Evolutionary conservation across 2,113 vertebrate species (phyloP).

Genomic region (rabbit (Oryctolagus cuniculus)): DNA sequence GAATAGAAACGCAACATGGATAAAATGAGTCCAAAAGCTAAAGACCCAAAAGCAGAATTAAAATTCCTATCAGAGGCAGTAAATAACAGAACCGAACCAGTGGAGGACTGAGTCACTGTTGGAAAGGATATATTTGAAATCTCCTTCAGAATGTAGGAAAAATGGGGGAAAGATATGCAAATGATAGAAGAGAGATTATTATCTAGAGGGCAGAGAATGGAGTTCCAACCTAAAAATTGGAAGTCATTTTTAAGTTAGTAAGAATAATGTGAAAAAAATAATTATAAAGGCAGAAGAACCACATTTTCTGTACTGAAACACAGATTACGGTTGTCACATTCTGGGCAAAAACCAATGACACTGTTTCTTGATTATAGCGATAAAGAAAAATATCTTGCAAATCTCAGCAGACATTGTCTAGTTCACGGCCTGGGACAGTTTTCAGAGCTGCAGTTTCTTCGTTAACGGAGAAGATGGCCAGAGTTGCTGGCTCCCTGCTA

Average conservation of each 20-base stretch:
- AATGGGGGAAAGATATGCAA: not conserved
- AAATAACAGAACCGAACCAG: slow-evolving; percentile 19
- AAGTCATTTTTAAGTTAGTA: slow-evolving; percentile 11
- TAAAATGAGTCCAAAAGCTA: not conserved
- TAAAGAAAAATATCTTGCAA: not conserved
- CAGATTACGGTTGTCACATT: slow-evolving; percentile 6
- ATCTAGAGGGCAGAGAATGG: not conserved
- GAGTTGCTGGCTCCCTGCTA: not conserved
- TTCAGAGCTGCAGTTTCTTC: not conserved
- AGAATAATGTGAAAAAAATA: not conserved
- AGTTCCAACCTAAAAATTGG: not conserved
- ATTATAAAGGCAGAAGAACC: not conserved
- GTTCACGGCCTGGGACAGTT: not conserved
- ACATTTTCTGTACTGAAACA: not conserved
- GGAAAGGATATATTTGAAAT: slow-evolving; percentile 53
- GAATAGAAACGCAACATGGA: slow-evolving; percentile 19
- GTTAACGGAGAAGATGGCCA: not conserved
- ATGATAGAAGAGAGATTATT: not conserved
- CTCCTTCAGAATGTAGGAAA: not conserved
- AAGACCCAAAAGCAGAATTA: slow-evolving; percentile 25
- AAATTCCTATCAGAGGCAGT: slow-evolving; percentile 51
- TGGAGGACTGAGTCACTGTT: not conserved
- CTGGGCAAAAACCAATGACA: not conserved
- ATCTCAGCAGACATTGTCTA: not conserved
- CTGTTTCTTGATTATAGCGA: not conserved